These are phyloP conservation scores for Cosmia trapezina DNA, from an alignment of 2,888 invertebrate species.

Conservation along the genomic window DNA sequence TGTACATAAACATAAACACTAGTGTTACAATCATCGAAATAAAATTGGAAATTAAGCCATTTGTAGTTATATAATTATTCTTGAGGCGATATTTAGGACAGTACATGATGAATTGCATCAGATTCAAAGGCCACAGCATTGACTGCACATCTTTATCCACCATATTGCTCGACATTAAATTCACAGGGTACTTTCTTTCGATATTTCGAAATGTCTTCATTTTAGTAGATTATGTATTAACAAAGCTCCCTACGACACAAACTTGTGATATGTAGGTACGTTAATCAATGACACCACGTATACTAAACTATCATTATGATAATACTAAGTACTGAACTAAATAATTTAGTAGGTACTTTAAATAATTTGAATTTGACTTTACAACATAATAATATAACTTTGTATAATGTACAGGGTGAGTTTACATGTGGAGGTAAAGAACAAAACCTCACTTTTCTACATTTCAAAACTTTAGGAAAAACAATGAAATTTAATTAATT, in stretches of 20 bases:
- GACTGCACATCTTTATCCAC: constrained; percentile 36
- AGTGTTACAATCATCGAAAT: constrained; percentile 13
- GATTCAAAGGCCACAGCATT: constrained; percentile 34
- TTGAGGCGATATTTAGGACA: constrained; percentile 39
- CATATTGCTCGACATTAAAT: neutral
- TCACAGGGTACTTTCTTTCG: neutral
- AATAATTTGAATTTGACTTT: neutral
- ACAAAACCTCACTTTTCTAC: too few species aligned
- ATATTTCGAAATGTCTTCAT: neutral
- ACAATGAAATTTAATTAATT: too few species aligned
- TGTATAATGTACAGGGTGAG: neutral
- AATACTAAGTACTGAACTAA: neutral
- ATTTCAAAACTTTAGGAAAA: too few species aligned
- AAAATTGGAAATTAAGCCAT: constrained; percentile 8
- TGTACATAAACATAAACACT: neutral
- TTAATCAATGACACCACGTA: neutral
- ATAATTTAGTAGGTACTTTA: neutral
- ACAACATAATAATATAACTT: neutral
- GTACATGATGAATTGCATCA: constrained; percentile 32
- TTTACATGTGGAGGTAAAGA: too few species aligned
- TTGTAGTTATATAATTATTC: constrained; percentile 23
- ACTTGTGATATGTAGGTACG: neutral
- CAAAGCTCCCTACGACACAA: neutral
- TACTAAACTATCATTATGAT: neutral
- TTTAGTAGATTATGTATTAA: neutral